Evolutionary conservation across 2,797 vertebrate species (phyloP), one percentile per base, ranked within the genome.

Genomic region (Carcharodon carcharias): DNA sequence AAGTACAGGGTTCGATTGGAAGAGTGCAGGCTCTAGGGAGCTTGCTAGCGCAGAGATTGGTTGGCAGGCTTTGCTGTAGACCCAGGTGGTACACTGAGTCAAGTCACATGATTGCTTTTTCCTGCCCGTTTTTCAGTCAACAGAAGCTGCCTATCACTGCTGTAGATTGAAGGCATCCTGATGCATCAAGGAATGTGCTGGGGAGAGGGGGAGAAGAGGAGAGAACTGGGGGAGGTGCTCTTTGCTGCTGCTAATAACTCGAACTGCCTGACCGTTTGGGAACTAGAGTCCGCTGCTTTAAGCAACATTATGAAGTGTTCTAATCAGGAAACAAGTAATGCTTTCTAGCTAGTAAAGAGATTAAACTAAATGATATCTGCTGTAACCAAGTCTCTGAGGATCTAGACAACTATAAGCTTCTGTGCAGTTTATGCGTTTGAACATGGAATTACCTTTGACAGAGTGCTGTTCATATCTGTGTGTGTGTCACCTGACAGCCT

Each of bases 401-500:
- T 56, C 50, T 73, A 18, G 4, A 56, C 31, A n/a, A 56, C 56
- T 71, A 14, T 56, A 58, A 35, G 50, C 69, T 95, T 31, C 28
- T 77, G 26, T 94, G 50, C 50, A 31, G 69, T 67, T 40, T 97
- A 97, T 97, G 96, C 96, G 35, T 96, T 97, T 96, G 97, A 97
- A 97, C 96, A 96, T 97, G 96, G 97, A 97, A 97, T 97, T 96
- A 65, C 97, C 97, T 98, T 98, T 98, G 97, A 98, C 97, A 97
- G 97, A 97, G 97, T 98, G 97, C 97, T 97, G 97, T 98, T 97
- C 97, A 97, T 97, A 97, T 96, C 97, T 98, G 97, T 97, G 97
- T 97, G 97, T 98, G 97, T 98, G 98, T 99, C 99, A 99, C 98
- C 98, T 99, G 98, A 99, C 98, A 98, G 98, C 98, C 99, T 99